Percentiles rank a stretch among this genome's conserved stretches.
These are phyloP conservation scores for Psilopogon haemacephalus DNA, from an alignment of 2,113 vertebrate species.

Conservation along the genomic window DNA sequence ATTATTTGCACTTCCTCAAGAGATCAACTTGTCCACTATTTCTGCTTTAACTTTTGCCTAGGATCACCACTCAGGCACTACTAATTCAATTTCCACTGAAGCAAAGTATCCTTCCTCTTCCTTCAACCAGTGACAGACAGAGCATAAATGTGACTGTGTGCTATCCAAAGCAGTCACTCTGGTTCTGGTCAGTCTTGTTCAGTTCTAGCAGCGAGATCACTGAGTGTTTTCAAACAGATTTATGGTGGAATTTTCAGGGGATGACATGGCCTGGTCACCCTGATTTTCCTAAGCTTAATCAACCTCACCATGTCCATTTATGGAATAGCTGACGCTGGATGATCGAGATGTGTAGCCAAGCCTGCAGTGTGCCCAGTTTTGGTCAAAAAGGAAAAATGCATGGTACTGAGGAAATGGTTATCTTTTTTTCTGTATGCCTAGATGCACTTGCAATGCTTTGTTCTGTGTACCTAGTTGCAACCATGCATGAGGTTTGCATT, in stretches of 20 bases:
- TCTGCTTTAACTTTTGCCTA: not conserved
- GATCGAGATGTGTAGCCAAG: not conserved
- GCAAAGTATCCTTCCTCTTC: not conserved
- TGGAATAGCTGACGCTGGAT: not conserved
- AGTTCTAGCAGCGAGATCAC: not conserved
- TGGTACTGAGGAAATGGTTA: not conserved
- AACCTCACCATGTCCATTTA: not conserved
- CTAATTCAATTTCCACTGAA: not conserved
- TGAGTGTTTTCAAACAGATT: not conserved
- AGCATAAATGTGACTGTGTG: not conserved
- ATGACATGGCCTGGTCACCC: not conserved
- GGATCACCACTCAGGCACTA: not conserved
- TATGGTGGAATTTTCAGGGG: not conserved
- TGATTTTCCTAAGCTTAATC: not conserved
- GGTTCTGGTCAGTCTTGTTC: not conserved
- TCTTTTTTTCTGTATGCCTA: not conserved
- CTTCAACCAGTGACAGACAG: not conserved
- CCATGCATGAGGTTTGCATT: conserved; percentile 22
- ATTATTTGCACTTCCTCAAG: not conserved
- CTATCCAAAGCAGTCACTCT: not conserved
- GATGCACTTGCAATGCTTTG: not conserved
- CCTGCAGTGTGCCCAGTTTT: not conserved
- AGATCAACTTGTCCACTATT: not conserved
- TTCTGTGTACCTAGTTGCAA: conserved; percentile 18
- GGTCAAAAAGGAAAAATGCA: not conserved